Conservation (phyloP, 2,113 vertebrate species). For the Dromaius novaehollandiae region DNA sequence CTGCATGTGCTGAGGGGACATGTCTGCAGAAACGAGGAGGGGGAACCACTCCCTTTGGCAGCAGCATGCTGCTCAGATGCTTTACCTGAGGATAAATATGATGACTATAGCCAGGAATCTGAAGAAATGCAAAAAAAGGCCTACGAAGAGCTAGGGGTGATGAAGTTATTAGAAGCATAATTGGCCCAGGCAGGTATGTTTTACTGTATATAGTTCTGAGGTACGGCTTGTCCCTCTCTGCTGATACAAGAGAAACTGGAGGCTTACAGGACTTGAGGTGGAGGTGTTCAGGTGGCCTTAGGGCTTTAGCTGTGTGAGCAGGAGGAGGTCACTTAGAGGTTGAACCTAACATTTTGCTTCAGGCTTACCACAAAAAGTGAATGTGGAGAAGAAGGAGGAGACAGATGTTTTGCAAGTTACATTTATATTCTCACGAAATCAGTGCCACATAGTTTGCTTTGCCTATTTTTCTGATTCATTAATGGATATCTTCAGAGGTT, state of each 20-base stretch:
- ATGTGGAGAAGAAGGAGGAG: not conserved
- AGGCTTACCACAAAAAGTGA: not conserved
- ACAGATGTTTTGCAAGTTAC: not conserved
- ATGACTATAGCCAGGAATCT: not conserved
- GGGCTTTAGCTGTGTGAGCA: not conserved
- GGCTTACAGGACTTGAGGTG: not conserved
- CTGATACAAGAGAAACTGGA: not conserved
- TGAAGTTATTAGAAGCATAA: not conserved
- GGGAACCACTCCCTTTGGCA: not conserved
- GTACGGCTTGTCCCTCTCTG: not conserved
- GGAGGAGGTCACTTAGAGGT: not conserved
- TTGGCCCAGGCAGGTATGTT: not conserved
- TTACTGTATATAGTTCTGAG: not conserved
- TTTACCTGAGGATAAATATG: not conserved
- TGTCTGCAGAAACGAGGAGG: not conserved
- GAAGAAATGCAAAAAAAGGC: not conserved
- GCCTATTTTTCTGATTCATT: not conserved
- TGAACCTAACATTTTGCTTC: not conserved
- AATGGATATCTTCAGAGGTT: not conserved
- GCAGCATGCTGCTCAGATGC: not conserved
- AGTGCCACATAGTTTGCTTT: not conserved
- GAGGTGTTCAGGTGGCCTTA: not conserved
- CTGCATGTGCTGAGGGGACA: not conserved
- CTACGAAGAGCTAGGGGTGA: not conserved
- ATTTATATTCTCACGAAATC: not conserved